Conservation (phyloP, 2,888 invertebrate species). For the Ennomos quercinarius region DNA sequence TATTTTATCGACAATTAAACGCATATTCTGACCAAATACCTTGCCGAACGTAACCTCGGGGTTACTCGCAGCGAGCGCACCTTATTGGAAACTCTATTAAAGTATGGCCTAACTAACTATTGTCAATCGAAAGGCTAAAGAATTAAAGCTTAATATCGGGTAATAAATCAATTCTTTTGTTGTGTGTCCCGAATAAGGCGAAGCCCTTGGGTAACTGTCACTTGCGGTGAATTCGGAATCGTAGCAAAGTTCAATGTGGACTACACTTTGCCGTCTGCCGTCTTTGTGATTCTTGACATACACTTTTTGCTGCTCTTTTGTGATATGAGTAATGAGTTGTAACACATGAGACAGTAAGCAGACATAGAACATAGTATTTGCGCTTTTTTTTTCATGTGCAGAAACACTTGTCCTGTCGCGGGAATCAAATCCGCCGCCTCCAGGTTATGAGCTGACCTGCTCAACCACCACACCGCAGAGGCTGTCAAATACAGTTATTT, state of each 20-base stretch:
- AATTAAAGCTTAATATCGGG: conserved; percentile 40
- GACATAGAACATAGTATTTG: too few relatives aligned
- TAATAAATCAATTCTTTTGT: conserved; percentile 36
- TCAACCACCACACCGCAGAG: too few relatives aligned
- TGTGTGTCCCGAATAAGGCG: conserved; percentile 45
- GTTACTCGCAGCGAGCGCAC: conserved; percentile 52
- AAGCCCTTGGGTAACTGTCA: conserved; percentile 49
- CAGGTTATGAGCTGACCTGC: too few relatives aligned
- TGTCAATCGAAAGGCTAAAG: conserved; percentile 36
- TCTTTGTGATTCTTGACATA: conserved; percentile 17
- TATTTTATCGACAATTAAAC: conserved; percentile 44
- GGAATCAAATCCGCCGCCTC: too few relatives aligned
- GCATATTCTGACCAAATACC: conserved; percentile 46
- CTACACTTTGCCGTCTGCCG: conserved; percentile 12
- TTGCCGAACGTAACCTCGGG: conserved; percentile 56
- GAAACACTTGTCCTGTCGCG: too few relatives aligned
- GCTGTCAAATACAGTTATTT: too few relatives aligned
- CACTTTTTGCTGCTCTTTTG: too few relatives aligned
- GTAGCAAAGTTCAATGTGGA: conserved; percentile 22
- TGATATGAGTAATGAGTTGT: too few relatives aligned
- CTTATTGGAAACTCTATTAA: conserved; percentile 48
- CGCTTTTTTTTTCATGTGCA: too few relatives aligned
- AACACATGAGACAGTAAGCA: too few relatives aligned
- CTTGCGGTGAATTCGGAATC: conserved; percentile 28
- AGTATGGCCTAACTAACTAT: conserved; percentile 31